Conservation (phyloP, 2,113 vertebrate species). For the Madoqua kirkii region DNA sequence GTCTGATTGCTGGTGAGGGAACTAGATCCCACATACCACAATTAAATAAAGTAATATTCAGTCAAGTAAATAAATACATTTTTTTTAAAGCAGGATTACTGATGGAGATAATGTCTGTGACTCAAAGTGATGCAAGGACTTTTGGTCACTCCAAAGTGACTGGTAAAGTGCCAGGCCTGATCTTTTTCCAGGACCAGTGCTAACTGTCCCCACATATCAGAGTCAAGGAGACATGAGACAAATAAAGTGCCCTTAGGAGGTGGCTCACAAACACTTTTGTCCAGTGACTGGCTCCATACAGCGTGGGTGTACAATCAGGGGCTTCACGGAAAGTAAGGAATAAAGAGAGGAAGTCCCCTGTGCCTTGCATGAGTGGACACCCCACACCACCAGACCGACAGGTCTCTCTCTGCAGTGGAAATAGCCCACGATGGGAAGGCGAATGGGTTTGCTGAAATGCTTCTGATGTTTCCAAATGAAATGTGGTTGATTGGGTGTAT, state of each 20-base stretch:
- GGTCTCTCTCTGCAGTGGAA: neutral
- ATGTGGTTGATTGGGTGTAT: neutral
- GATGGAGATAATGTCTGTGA: neutral
- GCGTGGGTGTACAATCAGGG: rapidly evolving
- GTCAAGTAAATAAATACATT: neutral
- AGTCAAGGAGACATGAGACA: neutral
- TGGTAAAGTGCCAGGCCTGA: neutral
- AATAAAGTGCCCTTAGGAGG: neutral
- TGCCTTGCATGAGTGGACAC: too few species aligned
- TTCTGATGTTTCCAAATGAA: neutral
- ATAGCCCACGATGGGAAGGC: neutral
- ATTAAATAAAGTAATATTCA: neutral
- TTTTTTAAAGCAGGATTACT: neutral
- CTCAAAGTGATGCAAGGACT: neutral
- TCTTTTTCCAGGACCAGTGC: neutral
- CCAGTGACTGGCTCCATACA: neutral
- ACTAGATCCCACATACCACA: neutral
- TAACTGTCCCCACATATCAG: rapidly evolving
- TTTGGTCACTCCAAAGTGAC: neutral
- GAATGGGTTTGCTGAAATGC: neutral
- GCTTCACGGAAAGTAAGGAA: neutral
- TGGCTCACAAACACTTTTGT: neutral
- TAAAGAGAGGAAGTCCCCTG: neutral
- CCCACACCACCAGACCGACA: neutral
- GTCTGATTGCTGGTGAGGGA: neutral